A percentile compares a stretch with the other conserved stretches of the same genome.
These are phyloP conservation scores for Peromyscus leucopus DNA, from an alignment of 2,113 vertebrate species.

Conservation along the genomic window DNA sequence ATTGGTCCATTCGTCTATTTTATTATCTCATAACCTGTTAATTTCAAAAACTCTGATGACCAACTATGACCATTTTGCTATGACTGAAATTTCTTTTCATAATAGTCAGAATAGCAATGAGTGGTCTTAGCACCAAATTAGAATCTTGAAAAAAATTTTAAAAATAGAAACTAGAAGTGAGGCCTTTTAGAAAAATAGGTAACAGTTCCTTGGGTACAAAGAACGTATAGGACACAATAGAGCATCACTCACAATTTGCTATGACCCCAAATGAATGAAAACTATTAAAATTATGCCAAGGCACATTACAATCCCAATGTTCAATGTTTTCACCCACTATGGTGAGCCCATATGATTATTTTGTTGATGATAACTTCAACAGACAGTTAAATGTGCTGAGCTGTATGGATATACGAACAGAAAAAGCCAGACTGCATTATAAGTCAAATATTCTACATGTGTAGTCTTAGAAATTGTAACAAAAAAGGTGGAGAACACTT, in stretches of 20 bases:
- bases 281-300: not conserved
- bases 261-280: not conserved
- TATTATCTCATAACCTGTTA: not conserved
- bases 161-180: not conserved
- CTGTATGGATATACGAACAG: not conserved
- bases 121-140: too few species aligned
- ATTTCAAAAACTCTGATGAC: not conserved
- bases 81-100: not conserved
- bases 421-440: not conserved
- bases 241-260: not conserved
- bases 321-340: not conserved
- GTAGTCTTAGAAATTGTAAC: not conserved
- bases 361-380: not conserved
- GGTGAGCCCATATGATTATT: not conserved
- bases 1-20: not conserved
- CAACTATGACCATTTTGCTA: not conserved
- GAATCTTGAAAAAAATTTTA: not conserved
- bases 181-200: not conserved
- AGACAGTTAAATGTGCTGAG: not conserved
- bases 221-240: not conserved
- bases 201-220: not conserved
- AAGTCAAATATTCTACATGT: not conserved
- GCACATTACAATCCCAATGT: not conserved
- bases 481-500: not conserved
- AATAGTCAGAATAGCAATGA: not conserved